Evolutionary conservation across 2,113 vertebrate species (phyloP).

Genomic region (Sinocyclocheilus anophthalmus): DNA sequence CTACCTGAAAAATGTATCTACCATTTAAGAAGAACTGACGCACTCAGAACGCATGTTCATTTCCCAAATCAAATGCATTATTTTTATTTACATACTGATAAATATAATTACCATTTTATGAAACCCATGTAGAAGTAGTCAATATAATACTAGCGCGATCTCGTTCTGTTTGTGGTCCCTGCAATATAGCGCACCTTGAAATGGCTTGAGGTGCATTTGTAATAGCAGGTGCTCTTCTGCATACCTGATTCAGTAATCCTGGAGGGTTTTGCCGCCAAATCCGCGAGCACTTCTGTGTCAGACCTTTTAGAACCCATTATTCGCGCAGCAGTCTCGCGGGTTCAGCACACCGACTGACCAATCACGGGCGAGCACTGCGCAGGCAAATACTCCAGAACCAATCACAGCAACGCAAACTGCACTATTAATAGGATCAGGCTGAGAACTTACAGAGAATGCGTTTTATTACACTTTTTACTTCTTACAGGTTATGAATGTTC

Average conservation of each 20-base stretch:
- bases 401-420: neutral
- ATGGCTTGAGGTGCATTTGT: too few species aligned
- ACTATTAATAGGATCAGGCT: constrained; percentile 58
- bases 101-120: neutral
- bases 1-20: too few species aligned
- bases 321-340: neutral
- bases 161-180: neutral
- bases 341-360: neutral
- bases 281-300: constrained; percentile 28
- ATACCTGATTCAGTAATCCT: constrained; percentile 54
- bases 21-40: neutral
- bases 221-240: neutral
- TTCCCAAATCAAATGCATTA: neutral
- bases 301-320: constrained; percentile 47
- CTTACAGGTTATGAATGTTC: too few species aligned
- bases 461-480: neutral
- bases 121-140: neutral
- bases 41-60: neutral
- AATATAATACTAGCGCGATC: neutral
- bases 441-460: neutral
- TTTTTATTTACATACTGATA: neutral
- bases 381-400: neutral
- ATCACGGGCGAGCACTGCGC: neutral
- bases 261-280: constrained; percentile 58
- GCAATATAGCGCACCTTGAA: neutral